phyloP scores from a whole-genome alignment of 2,888 invertebrate genomes.

The Eupithecia pulchellata region DNA sequence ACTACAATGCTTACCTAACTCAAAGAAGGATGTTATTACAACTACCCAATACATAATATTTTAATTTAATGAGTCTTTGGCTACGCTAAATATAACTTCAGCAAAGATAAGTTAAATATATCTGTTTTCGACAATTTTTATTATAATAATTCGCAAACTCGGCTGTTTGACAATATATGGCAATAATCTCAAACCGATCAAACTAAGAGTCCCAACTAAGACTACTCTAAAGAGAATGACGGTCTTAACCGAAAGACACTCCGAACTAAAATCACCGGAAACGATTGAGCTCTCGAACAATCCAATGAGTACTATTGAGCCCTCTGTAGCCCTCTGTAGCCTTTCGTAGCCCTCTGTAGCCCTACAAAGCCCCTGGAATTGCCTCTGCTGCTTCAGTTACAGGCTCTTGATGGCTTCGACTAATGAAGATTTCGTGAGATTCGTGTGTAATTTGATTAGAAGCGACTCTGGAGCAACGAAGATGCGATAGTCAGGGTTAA shows the following conservation, averaged over 20 bases:
- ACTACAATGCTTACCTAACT: too few relatives aligned
- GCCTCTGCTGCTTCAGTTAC: constrained; percentile 18
- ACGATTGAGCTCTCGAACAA: constrained; percentile 16
- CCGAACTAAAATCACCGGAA: constrained; percentile 28
- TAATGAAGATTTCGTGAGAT: constrained; percentile 18
- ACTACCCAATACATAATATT: too few relatives aligned
- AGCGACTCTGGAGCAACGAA: neutral
- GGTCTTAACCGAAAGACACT: constrained; percentile 18
- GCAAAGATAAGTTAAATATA: too few relatives aligned
- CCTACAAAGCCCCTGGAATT: constrained; percentile 23
- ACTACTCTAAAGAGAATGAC: neutral
- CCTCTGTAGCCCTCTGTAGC: constrained; percentile 15
- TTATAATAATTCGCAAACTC: neutral
- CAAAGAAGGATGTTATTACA: too few relatives aligned
- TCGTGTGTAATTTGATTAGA: constrained; percentile 1
- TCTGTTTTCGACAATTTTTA: too few relatives aligned
- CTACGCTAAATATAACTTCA: too few relatives aligned
- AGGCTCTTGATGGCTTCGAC: constrained; percentile 2
- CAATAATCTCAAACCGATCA: neutral
- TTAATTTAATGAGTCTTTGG: too few relatives aligned
- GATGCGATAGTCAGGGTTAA: neutral
- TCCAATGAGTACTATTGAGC: constrained; percentile 16
- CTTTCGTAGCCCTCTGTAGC: constrained; percentile 20
- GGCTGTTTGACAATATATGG: neutral
- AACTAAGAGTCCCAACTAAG: neutral